phyloP scores from a whole-genome alignment of 2,113 vertebrate genomes.

The Epinephelus cyanopodus region DNA sequence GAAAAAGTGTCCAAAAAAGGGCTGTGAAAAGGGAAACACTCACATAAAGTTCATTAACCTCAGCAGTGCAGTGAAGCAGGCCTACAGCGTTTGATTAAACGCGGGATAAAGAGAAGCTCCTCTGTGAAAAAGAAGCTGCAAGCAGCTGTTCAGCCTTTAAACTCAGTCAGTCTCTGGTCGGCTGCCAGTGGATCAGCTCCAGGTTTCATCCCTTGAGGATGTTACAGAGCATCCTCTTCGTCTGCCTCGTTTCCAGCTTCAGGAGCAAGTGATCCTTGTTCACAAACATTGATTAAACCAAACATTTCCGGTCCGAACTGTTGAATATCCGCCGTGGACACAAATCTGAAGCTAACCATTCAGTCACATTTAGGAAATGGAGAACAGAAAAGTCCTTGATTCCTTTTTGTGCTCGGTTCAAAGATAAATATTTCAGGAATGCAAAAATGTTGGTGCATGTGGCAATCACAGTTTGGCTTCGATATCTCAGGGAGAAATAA shows the following conservation, averaged over 20 bases:
- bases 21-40: background rate
- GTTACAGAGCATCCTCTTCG: constrained; percentile 19
- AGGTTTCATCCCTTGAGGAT: constrained; percentile 14
- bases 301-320: constrained; percentile 1
- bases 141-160: constrained; percentile 54
- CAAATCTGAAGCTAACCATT: background rate
- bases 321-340: background rate
- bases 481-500: background rate
- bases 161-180: background rate
- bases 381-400: background rate
- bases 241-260: constrained; percentile 9
- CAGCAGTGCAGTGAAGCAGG: background rate
- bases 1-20: background rate
- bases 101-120: constrained; percentile 12
- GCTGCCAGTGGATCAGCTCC: constrained; percentile 41
- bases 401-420: background rate
- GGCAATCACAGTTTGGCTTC: background rate
- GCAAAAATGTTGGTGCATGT: background rate
- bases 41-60: constrained; percentile 6
- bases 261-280: constrained; percentile 10
- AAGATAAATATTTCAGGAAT: background rate
- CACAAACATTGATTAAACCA: constrained; percentile 10
- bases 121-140: constrained; percentile 15
- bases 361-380: background rate
- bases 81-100: constrained; percentile 19